These are phyloP conservation scores for Podiceps cristatus DNA, from an alignment of 2,113 vertebrate genomes.

Conservation along the genomic window DNA sequence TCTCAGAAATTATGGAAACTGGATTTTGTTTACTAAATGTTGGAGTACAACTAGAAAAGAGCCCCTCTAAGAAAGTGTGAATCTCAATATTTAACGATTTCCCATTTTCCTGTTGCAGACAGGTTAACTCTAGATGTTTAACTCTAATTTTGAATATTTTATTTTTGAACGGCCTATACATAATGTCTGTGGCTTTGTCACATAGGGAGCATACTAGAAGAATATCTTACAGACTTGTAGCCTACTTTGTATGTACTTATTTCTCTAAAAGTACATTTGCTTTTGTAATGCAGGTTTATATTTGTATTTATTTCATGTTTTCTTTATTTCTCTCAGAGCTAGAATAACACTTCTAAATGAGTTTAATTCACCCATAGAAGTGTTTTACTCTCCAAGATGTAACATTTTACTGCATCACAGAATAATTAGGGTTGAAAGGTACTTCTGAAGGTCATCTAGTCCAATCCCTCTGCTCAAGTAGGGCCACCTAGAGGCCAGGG, in stretches of 20 bases:
- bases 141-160: neutral
- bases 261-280: neutral
- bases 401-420: neutral
- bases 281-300: neutral
- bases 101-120: neutral
- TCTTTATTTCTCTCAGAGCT: neutral
- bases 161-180: neutral
- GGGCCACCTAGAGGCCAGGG: neutral
- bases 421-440: neutral
- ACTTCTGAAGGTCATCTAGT: neutral
- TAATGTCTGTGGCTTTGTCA: neutral
- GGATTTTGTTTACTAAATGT: neutral
- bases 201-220: neutral
- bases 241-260: neutral
- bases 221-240: neutral
- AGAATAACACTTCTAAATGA: neutral
- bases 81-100: neutral
- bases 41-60: neutral
- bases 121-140: neutral
- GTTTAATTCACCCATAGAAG: neutral
- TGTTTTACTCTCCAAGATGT: neutral
- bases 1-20: neutral
- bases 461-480: neutral
- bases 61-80: fast-evolving
- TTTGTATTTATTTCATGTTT: neutral